phyloP scores from a whole-genome alignment of 2,113 vertebrate genomes.

The Pterocles gutturalis region DNA sequence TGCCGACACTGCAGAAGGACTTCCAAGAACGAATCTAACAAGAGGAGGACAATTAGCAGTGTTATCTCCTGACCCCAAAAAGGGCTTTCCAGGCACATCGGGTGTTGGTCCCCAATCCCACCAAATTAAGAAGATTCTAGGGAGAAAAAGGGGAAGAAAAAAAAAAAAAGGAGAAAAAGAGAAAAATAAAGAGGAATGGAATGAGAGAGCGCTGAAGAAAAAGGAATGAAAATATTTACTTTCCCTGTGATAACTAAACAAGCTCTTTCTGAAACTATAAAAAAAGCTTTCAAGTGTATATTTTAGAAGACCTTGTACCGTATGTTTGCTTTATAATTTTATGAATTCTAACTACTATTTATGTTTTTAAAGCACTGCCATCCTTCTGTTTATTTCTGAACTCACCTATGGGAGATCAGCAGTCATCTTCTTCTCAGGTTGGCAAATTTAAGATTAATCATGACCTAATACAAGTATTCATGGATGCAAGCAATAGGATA shows the following conservation, averaged over 20 bases:
- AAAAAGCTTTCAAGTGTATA: slow-evolving; percentile 32
- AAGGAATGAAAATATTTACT: slow-evolving; percentile 46
- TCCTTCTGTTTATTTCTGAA: slow-evolving; percentile 38
- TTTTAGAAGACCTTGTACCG: slow-evolving; percentile 40
- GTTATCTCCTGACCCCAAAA: not conserved
- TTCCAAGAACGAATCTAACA: slow-evolving; percentile 39
- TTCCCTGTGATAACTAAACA: not conserved
- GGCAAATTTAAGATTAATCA: slow-evolving; percentile 39
- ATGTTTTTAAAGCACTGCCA: slow-evolving; percentile 39
- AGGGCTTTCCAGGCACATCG: not conserved
- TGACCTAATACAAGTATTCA: slow-evolving; percentile 39
- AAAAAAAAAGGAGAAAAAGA: not conserved
- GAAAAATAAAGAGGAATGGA: not conserved
- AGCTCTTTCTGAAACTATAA: slow-evolving; percentile 2
- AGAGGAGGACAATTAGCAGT: not conserved
- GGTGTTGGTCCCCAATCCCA: not conserved
- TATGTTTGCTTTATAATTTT: slow-evolving; percentile 45
- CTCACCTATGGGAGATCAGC: slow-evolving; percentile 26
- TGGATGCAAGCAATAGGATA: slow-evolving; percentile 25
- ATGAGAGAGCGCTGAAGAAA: not conserved
- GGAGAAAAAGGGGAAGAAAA: rapidly evolving
- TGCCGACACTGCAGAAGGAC: not conserved
- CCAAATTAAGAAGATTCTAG: not conserved
- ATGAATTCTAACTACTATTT: slow-evolving; percentile 36
- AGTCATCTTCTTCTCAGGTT: slow-evolving; percentile 1